Base-by-base conservation (phyloP, 2,797 vertebrate genomes). In the Hylomyscus alleni region DNA sequence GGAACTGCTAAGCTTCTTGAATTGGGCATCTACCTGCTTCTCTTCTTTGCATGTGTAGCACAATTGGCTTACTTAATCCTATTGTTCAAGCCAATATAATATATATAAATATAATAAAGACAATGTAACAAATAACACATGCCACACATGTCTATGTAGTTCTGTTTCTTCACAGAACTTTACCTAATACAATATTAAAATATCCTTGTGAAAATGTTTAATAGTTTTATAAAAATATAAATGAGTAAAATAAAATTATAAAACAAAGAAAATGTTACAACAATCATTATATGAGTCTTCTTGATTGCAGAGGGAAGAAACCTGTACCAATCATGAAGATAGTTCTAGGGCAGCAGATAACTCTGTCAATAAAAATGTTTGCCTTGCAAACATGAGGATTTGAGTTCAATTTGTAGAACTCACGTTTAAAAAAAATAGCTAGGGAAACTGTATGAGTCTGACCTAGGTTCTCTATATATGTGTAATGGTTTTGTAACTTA, bases 191-290 rank as follows among this genome's bases (percentile, higher is more conserved):
- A 50, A 4, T 54, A 73, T 26, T 54, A 95, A 80, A 20, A 56
- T 65, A 20, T 50, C 12, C 29, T 84, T 65, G 37, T 37, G 76
- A 77, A 86, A 87, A 80, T 58, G 84, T 86, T 87, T 87, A 72
- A 81, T 40, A 91, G n/a, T 22, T 54, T 80, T 80, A 76, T n/a
- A n/a, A 89, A 76, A 92, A 83, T 50, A 75, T 65, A 13, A 85
- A 56, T 83, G 34, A 83, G 12, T 17, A 82, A 89, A 76, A 83
- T 92, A 34, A 92, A 95, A 77, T 58, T 47, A 83, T 11, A 56
- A 47, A 50, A 82, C 37, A 92, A 76, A 37, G 22, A 89, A 82
- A 65, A 20, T 65, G 65, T 47, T n/a, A 15, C 37, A 80, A 37
- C 24, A 84, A 84, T 47, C 44, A 50, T 85, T 67, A 67, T 60